Evolutionary conservation across 2,888 invertebrate species (phyloP).

Genomic region (Sicus ferrugineus): DNA sequence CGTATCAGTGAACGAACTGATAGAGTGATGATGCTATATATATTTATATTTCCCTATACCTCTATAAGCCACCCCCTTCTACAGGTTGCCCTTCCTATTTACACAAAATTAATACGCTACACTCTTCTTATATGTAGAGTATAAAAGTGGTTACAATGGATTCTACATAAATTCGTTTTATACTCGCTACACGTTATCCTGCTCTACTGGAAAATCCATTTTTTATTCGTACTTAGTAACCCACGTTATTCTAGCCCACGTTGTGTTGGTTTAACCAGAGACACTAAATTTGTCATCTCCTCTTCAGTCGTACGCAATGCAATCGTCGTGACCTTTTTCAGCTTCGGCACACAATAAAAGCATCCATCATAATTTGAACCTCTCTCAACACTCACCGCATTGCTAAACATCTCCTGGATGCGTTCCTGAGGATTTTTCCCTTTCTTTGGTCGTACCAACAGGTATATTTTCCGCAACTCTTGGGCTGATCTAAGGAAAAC

Average conservation of each 20-base stretch:
- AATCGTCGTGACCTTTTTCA: not conserved
- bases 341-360: slow-evolving; percentile 20
- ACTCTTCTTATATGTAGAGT: too few species aligned
- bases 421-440: slow-evolving; percentile 81
- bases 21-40: too few species aligned
- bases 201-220: not conserved
- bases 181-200: not conserved
- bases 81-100: too few species aligned
- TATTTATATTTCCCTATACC: too few species aligned
- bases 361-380: slow-evolving; percentile 27
- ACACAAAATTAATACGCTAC: too few species aligned
- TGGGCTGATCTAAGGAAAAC: slow-evolving; percentile 70
- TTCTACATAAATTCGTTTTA: not conserved
- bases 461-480: slow-evolving; percentile 78
- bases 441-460: slow-evolving; percentile 85
- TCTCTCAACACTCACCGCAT: slow-evolving; percentile 72
- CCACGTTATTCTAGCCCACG: not conserved
- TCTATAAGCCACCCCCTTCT: too few species aligned
- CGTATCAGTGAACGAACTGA: too few species aligned
- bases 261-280: not conserved
- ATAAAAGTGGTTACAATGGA: too few species aligned
- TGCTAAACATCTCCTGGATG: slow-evolving; percentile 81
- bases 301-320: not conserved
- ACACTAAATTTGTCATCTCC: slow-evolving; percentile 3
- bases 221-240: not conserved